Evolutionary conservation across 2,797 vertebrate genomes (phyloP).

Genomic region (Myotis myotis): DNA sequence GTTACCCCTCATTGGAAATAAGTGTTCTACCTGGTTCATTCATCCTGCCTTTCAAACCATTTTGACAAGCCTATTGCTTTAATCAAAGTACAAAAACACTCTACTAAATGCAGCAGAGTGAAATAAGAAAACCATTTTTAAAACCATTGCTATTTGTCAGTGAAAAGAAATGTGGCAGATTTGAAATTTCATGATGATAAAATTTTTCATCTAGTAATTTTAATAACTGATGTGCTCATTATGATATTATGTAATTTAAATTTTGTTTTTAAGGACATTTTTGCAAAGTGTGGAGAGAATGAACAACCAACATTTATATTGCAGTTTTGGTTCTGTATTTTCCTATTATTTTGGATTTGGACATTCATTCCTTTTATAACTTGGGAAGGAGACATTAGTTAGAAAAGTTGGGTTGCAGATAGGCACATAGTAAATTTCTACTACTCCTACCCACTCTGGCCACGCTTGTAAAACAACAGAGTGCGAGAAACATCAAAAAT

Average conservation of each 20-base stretch:
- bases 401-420: background rate
- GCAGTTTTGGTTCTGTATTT: background rate
- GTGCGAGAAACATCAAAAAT: background rate
- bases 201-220: constrained; percentile 6
- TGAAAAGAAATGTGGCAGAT: constrained; percentile 14
- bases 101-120: background rate
- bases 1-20: background rate
- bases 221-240: background rate
- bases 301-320: background rate
- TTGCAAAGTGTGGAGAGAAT: background rate
- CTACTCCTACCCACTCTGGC: background rate
- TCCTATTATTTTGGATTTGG: constrained; percentile 27
- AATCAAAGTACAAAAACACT: constrained; percentile 11
- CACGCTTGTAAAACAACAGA: background rate
- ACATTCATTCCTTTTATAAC: background rate
- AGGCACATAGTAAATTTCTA: background rate
- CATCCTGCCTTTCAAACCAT: background rate
- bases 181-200: background rate
- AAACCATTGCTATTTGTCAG: background rate
- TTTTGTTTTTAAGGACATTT: background rate
- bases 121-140: background rate
- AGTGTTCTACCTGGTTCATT: background rate
- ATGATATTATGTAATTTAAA: background rate
- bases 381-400: constrained; percentile 6
- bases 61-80: constrained; percentile 39